Conservation (phyloP, 2,888 invertebrate genomes). For the Entomobrya multifasciata region DNA sequence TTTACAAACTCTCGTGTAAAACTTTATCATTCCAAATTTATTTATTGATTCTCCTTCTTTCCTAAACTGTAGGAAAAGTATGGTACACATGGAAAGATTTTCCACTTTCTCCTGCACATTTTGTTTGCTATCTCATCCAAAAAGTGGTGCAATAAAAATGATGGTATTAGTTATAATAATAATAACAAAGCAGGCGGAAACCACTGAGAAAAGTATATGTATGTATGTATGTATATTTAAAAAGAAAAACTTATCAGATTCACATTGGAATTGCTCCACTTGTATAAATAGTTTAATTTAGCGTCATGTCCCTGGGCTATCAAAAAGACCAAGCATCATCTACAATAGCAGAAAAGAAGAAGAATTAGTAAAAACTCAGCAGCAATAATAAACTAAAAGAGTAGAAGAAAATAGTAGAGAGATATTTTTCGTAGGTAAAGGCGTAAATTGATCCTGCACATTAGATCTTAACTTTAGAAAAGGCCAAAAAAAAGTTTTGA, state of each 20-base stretch:
- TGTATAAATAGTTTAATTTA: conserved; percentile 75
- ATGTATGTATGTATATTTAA: too few species aligned
- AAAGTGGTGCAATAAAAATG: too few species aligned
- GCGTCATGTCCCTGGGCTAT: conserved; percentile 72
- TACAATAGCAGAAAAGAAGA: conserved; percentile 30
- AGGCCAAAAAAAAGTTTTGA: conserved; percentile 54
- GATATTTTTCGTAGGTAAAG: conserved; percentile 65
- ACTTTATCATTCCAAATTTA: not conserved
- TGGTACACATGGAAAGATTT: not conserved
- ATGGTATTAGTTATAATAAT: too few species aligned
- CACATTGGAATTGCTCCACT: conserved; percentile 56
- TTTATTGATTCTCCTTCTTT: conserved; percentile 19
- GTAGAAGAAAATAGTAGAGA: conserved; percentile 38
- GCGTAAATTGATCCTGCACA: conserved; percentile 74
- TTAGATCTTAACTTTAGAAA: conserved; percentile 71
- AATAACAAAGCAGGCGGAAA: conserved; percentile 38
- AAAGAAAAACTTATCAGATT: too few species aligned
- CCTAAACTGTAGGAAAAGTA: not conserved
- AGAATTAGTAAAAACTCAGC: too few species aligned
- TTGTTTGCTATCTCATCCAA: conserved; percentile 11
- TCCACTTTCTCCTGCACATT: not conserved
- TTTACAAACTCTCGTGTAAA: not conserved
- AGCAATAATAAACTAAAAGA: conserved; percentile 32
- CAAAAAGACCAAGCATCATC: conserved; percentile 58
- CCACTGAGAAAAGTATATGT: conserved; percentile 31